Evolutionary conservation across 35 echinoderm and acorn worm species (phyloP), one percentile per base, ranked within the genome.

Genomic region (Patiria miniata): DNA sequence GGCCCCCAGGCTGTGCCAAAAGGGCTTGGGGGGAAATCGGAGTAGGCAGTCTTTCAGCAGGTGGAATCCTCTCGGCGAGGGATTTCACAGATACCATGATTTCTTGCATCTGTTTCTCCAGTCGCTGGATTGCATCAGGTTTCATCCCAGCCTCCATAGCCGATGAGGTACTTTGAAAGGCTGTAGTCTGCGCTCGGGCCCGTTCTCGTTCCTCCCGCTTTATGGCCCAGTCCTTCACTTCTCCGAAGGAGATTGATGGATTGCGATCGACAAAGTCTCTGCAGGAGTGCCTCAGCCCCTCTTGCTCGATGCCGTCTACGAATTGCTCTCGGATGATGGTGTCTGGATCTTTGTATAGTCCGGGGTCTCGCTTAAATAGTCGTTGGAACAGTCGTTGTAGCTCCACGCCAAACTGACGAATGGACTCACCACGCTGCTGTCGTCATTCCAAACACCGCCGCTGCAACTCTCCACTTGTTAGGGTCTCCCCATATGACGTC

Each of bases 241-340:
- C 21, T 9, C 32, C 61, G 22, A 68, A 68, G 61, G 61, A 68
- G 61, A 68, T 28, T 21, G 61, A 23, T 22, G 61, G 61, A 22
- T 58, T 58, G 1, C 54, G 54, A 33, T 68, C 61, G 26, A 68
- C 61, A 29, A 68, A 68, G 26, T 68, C 22, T 68, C 61, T 14
- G 22, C 61, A 68, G 8, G 61, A 68, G 61, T 68, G 61, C 32
- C 61, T 22, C 3, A 68, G 42, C 12, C 61, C 61, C 21, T 68
- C 61, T 9, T 8, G 32, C 7, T 68, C 61, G n/a, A 68, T 68
- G 26, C 61, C 61, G 7, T 23, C 61, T 9, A 68, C 21, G 7
- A 68, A 68, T 22, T 68, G 61, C 32, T 68, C 61, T 28, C 61
- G n/a, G 8, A 68, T 68, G 61, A 68, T 68, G 61, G 26, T 68